Base-by-base conservation (phyloP, 2,113 vertebrate genomes). In the Brachypodius melanocephalos region DNA sequence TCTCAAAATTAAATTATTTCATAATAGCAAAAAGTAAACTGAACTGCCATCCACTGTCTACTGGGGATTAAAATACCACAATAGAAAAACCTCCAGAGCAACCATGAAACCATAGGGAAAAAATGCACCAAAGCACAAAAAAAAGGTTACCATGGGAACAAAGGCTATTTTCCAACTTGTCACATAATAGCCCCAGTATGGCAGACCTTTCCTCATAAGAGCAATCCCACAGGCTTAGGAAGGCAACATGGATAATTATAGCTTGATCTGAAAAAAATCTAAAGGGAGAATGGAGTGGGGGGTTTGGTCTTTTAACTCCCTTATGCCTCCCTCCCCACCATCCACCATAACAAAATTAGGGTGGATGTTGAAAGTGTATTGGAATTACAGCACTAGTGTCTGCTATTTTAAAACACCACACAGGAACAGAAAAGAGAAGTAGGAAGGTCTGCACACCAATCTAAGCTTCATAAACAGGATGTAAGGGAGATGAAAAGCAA, bases 131-230 rank as follows among this genome's bases (percentile, higher is more conserved):
- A 83, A 81, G 89, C 54, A 94, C 85, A 91, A 81, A 96, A 95
- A 95, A 94, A 91, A 96, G 89, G 96, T 97, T 97, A 94, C 95
- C 94, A 97, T 97, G 91, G 97, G 95, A 97, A 97, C 95, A 94
- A 91, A 94, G 92, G 88, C 87, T 91, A 68, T 88, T 95, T 96
- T 95, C 94, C 94, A 96, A 69, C 88, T 90, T 95, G 92, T 92
- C 95, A 97, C 96, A 96, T 94, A 93, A 96, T 92, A 97, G 93
- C 83, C 89, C 93, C 94, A 92, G 80, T 95, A 94, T 90, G 90
- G 93, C 67, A 95, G 91, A 91, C 94, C 91, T 93, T 87, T 86
- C 75, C 90, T 96, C 74, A 61, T 90, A 93, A 85, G 75, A 96
- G 95, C 86, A 94, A 93, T 93, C 85, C 91, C 81, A 85, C 71